Conservation (phyloP, 2,113 vertebrate species). For the Ovis canadensis region DNA sequence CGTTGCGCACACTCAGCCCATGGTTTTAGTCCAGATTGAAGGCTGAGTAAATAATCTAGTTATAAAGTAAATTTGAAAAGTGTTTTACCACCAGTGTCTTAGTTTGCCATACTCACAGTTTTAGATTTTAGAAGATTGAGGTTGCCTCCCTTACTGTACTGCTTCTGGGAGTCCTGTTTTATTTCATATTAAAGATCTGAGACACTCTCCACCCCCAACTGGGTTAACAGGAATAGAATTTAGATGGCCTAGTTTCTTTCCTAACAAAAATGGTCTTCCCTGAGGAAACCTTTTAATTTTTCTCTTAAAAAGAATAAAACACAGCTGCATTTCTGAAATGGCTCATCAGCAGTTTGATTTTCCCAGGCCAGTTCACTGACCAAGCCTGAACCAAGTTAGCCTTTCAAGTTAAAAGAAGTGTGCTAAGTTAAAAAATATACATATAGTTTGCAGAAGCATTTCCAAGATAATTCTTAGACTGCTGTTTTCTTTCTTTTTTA, state of each 20-base stretch:
- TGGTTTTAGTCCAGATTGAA: not conserved
- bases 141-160: rapidly evolving
- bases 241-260: not conserved
- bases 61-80: rapidly evolving
- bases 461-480: not conserved
- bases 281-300: not conserved
- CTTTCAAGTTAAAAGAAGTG: not conserved
- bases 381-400: not conserved
- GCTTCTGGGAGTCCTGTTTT: not conserved
- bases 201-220: not conserved
- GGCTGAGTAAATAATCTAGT: not conserved
- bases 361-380: not conserved
- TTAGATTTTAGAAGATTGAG: not conserved
- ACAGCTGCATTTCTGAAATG: not conserved
- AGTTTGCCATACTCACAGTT: rapidly evolving
- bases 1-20: not conserved
- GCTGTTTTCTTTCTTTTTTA: not conserved
- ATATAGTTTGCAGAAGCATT: not conserved
- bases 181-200: not conserved
- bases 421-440: not conserved
- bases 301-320: not conserved
- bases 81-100: rapidly evolving
- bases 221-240: not conserved
- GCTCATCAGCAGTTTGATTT: not conserved
- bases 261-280: not conserved